A percentile compares a stretch with the other conserved stretches of the same genome.
Evolutionary conservation across 2,888 invertebrate species (phyloP).

Genomic region (Odontocerum albicorne): DNA sequence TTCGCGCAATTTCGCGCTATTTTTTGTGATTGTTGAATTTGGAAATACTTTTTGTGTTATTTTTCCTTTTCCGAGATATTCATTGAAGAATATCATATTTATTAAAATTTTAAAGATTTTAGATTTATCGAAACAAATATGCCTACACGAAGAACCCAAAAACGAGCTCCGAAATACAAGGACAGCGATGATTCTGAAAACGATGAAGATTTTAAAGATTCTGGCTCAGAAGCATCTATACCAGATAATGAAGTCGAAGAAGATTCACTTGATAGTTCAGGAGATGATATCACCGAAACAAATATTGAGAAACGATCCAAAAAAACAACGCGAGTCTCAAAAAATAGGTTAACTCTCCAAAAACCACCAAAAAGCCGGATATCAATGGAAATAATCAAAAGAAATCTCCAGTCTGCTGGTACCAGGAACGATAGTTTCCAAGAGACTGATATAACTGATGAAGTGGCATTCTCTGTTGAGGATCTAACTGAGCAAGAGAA

Average conservation of each 20-base stretch:
- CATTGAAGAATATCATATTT: too few relatives aligned
- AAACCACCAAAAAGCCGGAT: constrained; percentile 14
- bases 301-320: constrained; percentile 43
- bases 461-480: constrained; percentile 45
- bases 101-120: too few relatives aligned
- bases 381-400: constrained; percentile 17
- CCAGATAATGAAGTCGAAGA: constrained; percentile 47
- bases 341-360: constrained; percentile 19
- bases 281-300: constrained; percentile 40
- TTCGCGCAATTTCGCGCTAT: constrained; percentile 1
- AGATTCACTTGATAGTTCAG: constrained; percentile 45
- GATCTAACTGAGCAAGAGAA: constrained; percentile 54
- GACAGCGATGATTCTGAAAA: constrained; percentile 48
- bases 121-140: constrained; percentile 5
- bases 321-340: constrained; percentile 35
- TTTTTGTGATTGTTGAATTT: not conserved
- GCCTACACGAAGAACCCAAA: constrained; percentile 43
- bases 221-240: constrained; percentile 55
- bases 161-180: constrained; percentile 46
- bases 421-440: constrained; percentile 8
- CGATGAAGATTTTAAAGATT: constrained; percentile 53
- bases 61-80: too few relatives aligned
- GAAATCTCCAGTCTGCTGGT: constrained; percentile 16
- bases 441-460: constrained; percentile 4
- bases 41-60: too few relatives aligned